phyloP scores from a whole-genome alignment of 2,797 vertebrate genomes.

The Caiman crocodilus region DNA sequence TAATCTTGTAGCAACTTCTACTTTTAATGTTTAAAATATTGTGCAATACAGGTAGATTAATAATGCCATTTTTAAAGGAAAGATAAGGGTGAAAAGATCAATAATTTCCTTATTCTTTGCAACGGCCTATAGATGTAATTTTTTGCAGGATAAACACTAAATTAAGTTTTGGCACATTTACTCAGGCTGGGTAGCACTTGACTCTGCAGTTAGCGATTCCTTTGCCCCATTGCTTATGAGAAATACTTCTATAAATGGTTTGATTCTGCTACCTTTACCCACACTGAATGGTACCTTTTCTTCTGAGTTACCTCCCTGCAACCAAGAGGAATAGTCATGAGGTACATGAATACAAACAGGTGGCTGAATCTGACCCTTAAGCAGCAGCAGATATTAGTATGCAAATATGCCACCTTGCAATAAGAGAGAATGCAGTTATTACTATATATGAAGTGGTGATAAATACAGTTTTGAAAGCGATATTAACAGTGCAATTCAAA shows the following conservation, averaged over 20 bases:
- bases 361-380: background rate
- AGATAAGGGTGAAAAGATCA: background rate
- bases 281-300: background rate
- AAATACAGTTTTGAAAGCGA: background rate
- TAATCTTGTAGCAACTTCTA: background rate
- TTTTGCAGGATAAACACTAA: rapidly evolving
- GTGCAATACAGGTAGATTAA: background rate
- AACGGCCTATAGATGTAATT: background rate
- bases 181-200: background rate
- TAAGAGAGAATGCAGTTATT: too few relatives aligned
- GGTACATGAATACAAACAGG: background rate
- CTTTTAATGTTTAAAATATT: background rate
- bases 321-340: background rate
- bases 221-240: background rate
- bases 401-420: background rate
- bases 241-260: background rate
- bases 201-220: rapidly evolving
- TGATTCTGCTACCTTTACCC: background rate
- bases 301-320: background rate
- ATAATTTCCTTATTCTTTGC: background rate
- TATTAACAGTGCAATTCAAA: background rate
- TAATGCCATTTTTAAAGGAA: background rate
- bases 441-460: too few relatives aligned
- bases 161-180: background rate
- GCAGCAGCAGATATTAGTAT: background rate